Percentiles rank a stretch among this genome's conserved stretches.
phyloP scores from a whole-genome alignment of 2,797 vertebrate genomes.

The Megalops cyprinoides region DNA sequence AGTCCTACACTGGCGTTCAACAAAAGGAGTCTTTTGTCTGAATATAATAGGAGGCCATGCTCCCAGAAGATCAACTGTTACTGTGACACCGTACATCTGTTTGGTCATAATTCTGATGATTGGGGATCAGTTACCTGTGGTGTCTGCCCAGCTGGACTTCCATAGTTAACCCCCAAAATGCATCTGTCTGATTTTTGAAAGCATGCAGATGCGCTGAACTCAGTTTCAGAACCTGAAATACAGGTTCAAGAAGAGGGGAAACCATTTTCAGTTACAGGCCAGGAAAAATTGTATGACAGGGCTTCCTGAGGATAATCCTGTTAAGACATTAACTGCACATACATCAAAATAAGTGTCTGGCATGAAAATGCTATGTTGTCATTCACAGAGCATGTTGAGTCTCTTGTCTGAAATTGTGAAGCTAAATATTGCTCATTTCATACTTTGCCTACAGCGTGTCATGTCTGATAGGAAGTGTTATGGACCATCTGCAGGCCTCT shows the following conservation, averaged over 20 bases:
- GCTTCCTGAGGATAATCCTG: background rate
- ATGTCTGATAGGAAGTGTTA: background rate
- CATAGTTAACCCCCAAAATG: too few species aligned
- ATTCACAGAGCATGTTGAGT: too few species aligned
- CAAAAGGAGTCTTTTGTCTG: background rate
- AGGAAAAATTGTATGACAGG: background rate
- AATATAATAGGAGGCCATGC: background rate
- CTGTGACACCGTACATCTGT: background rate
- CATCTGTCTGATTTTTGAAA: background rate
- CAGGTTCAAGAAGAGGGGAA: conserved; percentile 50
- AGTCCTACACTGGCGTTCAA: background rate
- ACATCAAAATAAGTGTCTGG: background rate
- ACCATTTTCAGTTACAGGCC: conserved; percentile 30
- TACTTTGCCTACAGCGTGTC: background rate
- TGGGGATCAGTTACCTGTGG: background rate
- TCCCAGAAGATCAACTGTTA: background rate
- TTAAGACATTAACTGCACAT: background rate
- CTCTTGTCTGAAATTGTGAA: background rate
- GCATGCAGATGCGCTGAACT: background rate
- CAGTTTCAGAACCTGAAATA: conserved; percentile 49
- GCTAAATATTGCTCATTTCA: background rate
- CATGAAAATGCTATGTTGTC: background rate
- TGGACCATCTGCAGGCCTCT: background rate
- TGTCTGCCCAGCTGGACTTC: background rate
- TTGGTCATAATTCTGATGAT: background rate